Conservation (phyloP, 2,797 vertebrate genomes). For the Tragelaphus eurycerus region DNA sequence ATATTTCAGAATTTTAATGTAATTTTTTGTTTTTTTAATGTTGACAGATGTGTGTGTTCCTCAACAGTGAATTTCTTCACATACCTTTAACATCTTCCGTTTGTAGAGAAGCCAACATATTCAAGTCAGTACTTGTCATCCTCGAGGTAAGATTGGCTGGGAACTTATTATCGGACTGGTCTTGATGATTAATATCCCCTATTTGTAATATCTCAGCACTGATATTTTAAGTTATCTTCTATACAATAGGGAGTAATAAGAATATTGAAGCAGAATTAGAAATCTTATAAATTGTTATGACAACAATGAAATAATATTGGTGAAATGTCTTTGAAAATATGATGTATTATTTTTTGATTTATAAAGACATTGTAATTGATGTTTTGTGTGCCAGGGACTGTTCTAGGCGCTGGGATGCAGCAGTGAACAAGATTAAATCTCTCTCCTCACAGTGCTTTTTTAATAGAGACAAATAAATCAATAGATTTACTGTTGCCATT, state of each 20-base stretch:
- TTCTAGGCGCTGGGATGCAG: not conserved
- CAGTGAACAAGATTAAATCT: not conserved
- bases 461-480: not conserved
- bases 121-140: not conserved
- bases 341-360: not conserved
- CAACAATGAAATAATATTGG: not conserved
- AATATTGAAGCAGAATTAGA: not conserved
- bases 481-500: not conserved
- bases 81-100: not conserved
- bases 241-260: not conserved
- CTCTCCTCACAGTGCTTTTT: not conserved
- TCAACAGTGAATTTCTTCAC: not conserved
- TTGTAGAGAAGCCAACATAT: not conserved
- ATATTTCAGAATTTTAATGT: not conserved
- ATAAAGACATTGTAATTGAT: not conserved
- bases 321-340: slow-evolving; percentile 19
- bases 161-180: not conserved
- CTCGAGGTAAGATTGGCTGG: not conserved
- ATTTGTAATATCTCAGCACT: not conserved
- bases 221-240: not conserved
- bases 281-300: not conserved
- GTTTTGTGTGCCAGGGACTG: not conserved
- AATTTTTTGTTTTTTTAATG: not conserved
- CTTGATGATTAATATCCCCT: not conserved
- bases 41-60: not conserved